phyloP scores from a whole-genome alignment of 2,888 invertebrate genomes.

The Palloptera scutellata region DNA sequence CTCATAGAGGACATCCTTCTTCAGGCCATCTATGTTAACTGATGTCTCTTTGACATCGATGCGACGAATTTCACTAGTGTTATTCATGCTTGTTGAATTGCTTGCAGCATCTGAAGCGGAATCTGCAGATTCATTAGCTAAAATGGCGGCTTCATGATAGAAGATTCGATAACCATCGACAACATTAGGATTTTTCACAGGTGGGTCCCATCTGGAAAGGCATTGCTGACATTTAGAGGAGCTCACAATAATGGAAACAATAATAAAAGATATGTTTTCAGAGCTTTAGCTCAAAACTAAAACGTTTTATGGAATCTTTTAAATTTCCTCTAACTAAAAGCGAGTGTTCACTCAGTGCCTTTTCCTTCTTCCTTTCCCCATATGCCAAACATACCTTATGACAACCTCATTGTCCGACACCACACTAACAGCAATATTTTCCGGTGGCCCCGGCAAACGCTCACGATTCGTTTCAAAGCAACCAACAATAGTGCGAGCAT shows the following conservation, averaged over 20 bases:
- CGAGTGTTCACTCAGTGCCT: neutral
- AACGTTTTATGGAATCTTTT: neutral
- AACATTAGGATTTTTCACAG: constrained; percentile 81
- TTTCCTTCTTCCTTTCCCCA: neutral
- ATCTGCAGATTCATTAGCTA: constrained; percentile 37
- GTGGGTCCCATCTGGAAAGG: constrained; percentile 76
- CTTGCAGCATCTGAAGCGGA: constrained; percentile 34
- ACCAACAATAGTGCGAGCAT: constrained; percentile 78
- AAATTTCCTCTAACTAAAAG: neutral
- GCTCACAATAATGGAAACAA: neutral
- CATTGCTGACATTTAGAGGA: too few species aligned
- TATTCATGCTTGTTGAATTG: constrained; percentile 57
- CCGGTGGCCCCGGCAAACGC: constrained; percentile 82
- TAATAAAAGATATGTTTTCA: too few species aligned
- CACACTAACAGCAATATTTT: constrained; percentile 69
- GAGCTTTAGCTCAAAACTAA: neutral
- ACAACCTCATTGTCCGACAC: constrained; percentile 69
- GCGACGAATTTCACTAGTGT: constrained; percentile 69
- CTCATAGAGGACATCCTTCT: constrained; percentile 79
- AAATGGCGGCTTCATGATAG: constrained; percentile 74
- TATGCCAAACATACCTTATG: constrained; percentile 62
- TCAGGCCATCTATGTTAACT: constrained; percentile 74
- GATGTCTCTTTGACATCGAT: constrained; percentile 78
- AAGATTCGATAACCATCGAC: constrained; percentile 85
- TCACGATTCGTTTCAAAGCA: constrained; percentile 84